Evolutionary conservation across 2,888 invertebrate species (phyloP).

Genomic region (Drosophila barbarae): DNA sequence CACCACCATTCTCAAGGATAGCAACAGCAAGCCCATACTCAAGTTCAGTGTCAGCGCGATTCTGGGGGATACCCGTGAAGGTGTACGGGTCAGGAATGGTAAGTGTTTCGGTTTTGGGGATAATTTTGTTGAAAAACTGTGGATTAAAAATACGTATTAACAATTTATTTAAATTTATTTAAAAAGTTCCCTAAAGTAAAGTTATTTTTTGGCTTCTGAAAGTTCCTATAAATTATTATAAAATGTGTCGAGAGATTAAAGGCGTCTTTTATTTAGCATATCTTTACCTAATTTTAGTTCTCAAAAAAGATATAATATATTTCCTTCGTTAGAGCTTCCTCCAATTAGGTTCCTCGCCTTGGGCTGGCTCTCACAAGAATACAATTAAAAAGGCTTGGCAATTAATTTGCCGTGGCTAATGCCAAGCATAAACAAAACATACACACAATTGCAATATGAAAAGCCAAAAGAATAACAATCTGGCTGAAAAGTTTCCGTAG

Average conservation of each 20-base stretch:
- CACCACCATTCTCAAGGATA: slow-evolving; percentile 78
- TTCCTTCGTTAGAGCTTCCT: background rate
- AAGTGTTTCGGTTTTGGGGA: slow-evolving; percentile 43
- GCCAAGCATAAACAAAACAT: slow-evolving; percentile 61
- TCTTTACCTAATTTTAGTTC: too few species aligned
- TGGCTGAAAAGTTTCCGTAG: slow-evolving; percentile 38
- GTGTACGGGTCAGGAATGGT: slow-evolving; percentile 80
- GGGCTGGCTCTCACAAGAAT: slow-evolving; percentile 7
- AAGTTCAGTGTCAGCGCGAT: slow-evolving; percentile 97
- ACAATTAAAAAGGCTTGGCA: slow-evolving; percentile 62
- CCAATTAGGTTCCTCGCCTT: slow-evolving; percentile 11
- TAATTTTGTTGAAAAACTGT: background rate
- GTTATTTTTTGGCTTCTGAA: background rate
- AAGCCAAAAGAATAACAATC: slow-evolving; percentile 69
- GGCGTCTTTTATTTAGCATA: background rate
- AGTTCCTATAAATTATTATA: background rate
- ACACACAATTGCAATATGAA: slow-evolving; percentile 61
- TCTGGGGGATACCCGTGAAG: slow-evolving; percentile 83
- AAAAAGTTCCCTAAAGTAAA: background rate
- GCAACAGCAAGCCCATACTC: slow-evolving; percentile 86
- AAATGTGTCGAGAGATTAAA: background rate
- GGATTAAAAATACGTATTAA: background rate
- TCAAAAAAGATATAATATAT: background rate
- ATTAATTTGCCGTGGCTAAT: slow-evolving; percentile 72
- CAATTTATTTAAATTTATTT: background rate